Base-by-base conservation (phyloP, 1,140 invertebrate genomes). In the Polyergus mexicanus region DNA sequence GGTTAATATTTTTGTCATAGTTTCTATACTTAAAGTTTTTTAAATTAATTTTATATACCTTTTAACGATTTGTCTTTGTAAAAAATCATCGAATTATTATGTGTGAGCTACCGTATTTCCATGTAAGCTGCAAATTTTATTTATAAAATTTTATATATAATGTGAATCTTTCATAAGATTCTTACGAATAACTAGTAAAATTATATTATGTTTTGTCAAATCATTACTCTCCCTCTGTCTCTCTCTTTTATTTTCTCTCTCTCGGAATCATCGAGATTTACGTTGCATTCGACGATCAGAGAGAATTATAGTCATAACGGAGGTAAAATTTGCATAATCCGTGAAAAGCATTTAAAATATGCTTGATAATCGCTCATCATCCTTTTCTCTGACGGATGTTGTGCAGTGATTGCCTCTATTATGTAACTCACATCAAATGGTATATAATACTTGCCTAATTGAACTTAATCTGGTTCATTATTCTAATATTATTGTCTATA, bases 271-370 rank as follows among this genome's bases (percentile, higher is more conserved):
- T 32, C 47, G 13, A 44, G 41, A 13, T 44, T 69, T 19, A 54
- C 35, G 47, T 69, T 71, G 44, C 38, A 6, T 22, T 19, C 28
- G 44, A 47, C 51, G 51, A 71, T 81, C 22, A 32, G 47, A 10
- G 41, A 44, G 41, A 80, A 81, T 81, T 81, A 81, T 10, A 71
- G 25, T 28, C 28, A 58, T 58, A 69, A 41, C 22, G 11, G 35
- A 58, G 51, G 32, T 69, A 63, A 41, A 71, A 44, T 86, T 86
- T 86, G 54, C 51, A 81, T 83, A 72, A 86, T 86, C 74, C 47
- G 32, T 22, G 13, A 28, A 25, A 19, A n/a, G 22, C 10, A 8
- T 41, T 38, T 47, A 60, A 25, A 80, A 58, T 71, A 19, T 4
- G 51, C 7, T 28, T 28, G 51, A 74, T 81, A 86, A 72, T 68